A percentile compares a stretch with the other conserved stretches of the same genome.
These are phyloP conservation scores for Eucidaris tribuloides DNA, from an alignment of 35 echinoderm and acorn worm species.

Conservation along the genomic window DNA sequence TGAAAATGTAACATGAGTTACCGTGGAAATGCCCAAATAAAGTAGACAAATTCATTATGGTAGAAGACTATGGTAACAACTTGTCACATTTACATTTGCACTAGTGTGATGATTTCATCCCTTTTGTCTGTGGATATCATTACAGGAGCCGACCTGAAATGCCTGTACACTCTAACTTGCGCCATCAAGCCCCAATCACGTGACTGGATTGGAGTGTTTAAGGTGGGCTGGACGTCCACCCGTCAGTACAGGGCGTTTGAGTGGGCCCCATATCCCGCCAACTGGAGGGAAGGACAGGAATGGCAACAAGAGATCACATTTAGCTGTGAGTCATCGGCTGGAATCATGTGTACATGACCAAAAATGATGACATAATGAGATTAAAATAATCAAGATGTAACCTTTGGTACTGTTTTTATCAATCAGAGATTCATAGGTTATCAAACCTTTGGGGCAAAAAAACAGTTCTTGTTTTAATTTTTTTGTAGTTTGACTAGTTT, in stretches of 20 bases:
- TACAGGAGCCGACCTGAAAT: slow-evolving; percentile 65
- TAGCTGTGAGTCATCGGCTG: slow-evolving; percentile 63
- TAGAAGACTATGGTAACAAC: background rate
- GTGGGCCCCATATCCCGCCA: slow-evolving; percentile 65
- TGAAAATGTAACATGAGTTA: no score
- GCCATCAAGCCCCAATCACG: slow-evolving; percentile 61
- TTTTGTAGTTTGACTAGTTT: no score
- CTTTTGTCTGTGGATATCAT: background rate
- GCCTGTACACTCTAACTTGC: slow-evolving; percentile 80
- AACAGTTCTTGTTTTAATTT: no score
- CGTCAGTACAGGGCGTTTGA: slow-evolving; percentile 85
- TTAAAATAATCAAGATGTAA: no score
- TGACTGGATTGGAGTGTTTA: slow-evolving; percentile 93
- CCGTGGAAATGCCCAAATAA: no score
- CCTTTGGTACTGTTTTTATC: no score
- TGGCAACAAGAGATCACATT: slow-evolving; percentile 69
- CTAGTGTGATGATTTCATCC: background rate
- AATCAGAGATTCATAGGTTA: no score
- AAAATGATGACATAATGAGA: no score
- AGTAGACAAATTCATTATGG: background rate
- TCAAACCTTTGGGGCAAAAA: no score
- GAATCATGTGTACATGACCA: no score
- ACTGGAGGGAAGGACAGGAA: slow-evolving; percentile 51
- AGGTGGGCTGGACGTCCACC: slow-evolving; percentile 93
- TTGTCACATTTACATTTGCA: background rate